Conservation (phyloP, 2,113 vertebrate genomes). For the Brevimyrus niger region DNA sequence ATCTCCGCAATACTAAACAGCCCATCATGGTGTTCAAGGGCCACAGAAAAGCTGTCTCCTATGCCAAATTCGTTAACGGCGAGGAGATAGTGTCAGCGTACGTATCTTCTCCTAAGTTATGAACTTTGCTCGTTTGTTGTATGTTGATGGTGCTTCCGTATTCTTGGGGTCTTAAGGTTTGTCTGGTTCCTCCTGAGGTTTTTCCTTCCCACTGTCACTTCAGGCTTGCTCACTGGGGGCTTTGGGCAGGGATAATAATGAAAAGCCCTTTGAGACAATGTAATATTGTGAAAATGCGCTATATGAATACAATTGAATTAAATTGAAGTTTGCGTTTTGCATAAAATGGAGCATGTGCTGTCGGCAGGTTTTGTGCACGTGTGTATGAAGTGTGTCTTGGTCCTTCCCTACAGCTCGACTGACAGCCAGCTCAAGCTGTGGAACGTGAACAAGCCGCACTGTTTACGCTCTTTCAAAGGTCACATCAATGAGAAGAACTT, state of each 20-base stretch:
- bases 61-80: conserved; percentile 95
- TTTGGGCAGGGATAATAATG: too few relatives aligned
- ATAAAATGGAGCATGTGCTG: neutral
- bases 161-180: neutral
- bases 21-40: conserved; percentile 99
- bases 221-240: too few relatives aligned
- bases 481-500: conserved; percentile 99
- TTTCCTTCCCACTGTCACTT: too few relatives aligned
- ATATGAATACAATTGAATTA: neutral
- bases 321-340: neutral
- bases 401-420: conserved; percentile 72
- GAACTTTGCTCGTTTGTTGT: neutral
- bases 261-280: too few relatives aligned
- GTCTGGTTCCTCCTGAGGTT: too few relatives aligned
- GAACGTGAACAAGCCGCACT: conserved; percentile 97
- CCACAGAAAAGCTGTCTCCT: conserved; percentile 95
- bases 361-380: neutral
- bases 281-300: too few relatives aligned
- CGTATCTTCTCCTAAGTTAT: conserved; percentile 49
- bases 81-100: conserved; percentile 98
- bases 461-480: conserved; percentile 95
- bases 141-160: neutral
- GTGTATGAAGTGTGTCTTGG: conserved; percentile 1
- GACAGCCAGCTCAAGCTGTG: conserved; percentile 97
- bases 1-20: conserved; percentile 98